Evolutionary conservation across 2,888 invertebrate genomes (phyloP), one percentile per base, ranked within the genome.

Genomic region (Prosopocoilus inquinatus): DNA sequence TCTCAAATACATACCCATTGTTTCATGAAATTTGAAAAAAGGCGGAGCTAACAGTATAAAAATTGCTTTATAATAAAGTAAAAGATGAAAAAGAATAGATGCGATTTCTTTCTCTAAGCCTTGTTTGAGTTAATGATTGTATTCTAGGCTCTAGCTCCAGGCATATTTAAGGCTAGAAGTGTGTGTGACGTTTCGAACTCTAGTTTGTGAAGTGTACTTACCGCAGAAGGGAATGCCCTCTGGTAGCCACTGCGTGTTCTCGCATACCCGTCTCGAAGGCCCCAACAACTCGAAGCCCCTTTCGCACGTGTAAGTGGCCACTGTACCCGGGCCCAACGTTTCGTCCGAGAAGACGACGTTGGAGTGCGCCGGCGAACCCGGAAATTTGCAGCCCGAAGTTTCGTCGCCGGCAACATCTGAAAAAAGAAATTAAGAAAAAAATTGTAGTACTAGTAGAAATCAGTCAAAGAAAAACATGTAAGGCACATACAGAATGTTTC

Each of bases 221-320:
- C 95, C 95, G 77, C 95, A 95, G 77, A 95, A 95, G 4, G 95
- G 95, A 66, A 95, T 90, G 54, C 94, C 95, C 72, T 92, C 91
- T 0, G 94, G 95, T 5, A 84, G 77, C 95, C 95, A 95, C 39
- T 83, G 83, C 9, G 89, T 90, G 64, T 87, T 84, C 46, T 86
- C 85, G 70, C 95, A 95, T 12, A 86, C 82, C 59, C 94, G 80
- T 59, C 92, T 78, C 1, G 91, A 82, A 0, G 94, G 94, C 0
- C 95, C 95, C n/a, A 95, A 81, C 1, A 95, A 83, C 74, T 95
- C 94, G 73, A 94, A 95, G 9, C 94, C 94, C 38, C 89, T 80
- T 72, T 95, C 95, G 70, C 95, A 95, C 39, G 85, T 81, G 75
- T 95, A 95, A 0, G 88, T 87, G 9, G 93, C 93, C 9, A 91